Conservation (phyloP, 2,797 vertebrate species). For the Melanotaenia pygmaea region DNA sequence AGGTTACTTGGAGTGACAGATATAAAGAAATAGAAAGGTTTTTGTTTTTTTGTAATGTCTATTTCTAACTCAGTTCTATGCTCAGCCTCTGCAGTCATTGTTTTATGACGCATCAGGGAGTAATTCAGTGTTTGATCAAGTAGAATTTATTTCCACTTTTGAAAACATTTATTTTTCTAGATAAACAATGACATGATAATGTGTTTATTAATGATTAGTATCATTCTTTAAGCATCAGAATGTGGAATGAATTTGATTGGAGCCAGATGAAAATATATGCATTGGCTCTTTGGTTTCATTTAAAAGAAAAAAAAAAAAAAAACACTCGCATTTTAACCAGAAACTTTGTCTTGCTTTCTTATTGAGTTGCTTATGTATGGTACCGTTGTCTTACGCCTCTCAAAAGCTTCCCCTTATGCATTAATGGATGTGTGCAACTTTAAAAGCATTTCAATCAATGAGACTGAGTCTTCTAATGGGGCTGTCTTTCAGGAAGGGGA, state of each 20-base stretch:
- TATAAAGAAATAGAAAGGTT: not conserved
- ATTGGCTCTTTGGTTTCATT: not conserved
- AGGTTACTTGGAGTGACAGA: too few species aligned
- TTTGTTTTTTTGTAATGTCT: not conserved
- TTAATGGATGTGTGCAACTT: constrained; percentile 77
- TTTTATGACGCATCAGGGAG: constrained; percentile 47
- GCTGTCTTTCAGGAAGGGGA: constrained; percentile 76
- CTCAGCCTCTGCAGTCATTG: constrained; percentile 35
- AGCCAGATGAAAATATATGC: constrained; percentile 20
- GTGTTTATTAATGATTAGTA: constrained; percentile 41
- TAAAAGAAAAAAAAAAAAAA: not conserved
- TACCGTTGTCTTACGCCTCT: constrained; percentile 63
- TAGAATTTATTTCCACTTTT: constrained; percentile 51
- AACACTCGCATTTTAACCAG: constrained; percentile 37
- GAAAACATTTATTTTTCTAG: constrained; percentile 45
- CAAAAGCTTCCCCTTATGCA: constrained; percentile 58
- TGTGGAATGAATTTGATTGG: constrained; percentile 29
- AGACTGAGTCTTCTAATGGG: constrained; percentile 79
- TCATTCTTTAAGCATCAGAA: constrained; percentile 27
- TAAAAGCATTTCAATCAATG: constrained; percentile 87
- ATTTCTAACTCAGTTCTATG: constrained; percentile 53
- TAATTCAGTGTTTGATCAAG: constrained; percentile 59
- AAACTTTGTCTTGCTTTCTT: constrained; percentile 33
- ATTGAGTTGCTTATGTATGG: constrained; percentile 49
- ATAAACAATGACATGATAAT: constrained; percentile 55